Conservation (phyloP, 2,888 invertebrate genomes). For the Caenorhabditis afra region DNA sequence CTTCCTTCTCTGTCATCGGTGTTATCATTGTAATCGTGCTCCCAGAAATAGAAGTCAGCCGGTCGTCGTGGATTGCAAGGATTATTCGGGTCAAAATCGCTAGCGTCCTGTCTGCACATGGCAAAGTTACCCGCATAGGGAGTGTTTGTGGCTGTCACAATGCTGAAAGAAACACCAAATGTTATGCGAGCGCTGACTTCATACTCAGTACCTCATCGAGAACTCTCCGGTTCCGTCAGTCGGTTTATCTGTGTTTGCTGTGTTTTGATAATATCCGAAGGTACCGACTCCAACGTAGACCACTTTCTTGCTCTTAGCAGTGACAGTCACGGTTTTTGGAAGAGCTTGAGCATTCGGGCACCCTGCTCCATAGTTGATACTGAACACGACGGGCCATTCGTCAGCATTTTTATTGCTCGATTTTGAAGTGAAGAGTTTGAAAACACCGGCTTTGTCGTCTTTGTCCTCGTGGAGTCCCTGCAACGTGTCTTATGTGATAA, state of each 20-base stretch:
- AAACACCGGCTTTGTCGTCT: conserved; percentile 42
- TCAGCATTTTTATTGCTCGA: conserved; percentile 3
- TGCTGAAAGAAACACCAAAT: conserved; percentile 41
- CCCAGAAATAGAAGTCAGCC: conserved; percentile 76
- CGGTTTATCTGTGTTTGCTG: conserved; percentile 66
- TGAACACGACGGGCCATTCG: conserved; percentile 34
- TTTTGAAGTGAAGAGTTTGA: conserved; percentile 30
- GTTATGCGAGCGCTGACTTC: neutral
- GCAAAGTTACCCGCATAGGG: conserved; percentile 68
- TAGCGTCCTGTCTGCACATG: conserved; percentile 66
- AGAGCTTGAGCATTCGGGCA: conserved; percentile 28
- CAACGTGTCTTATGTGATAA: conserved; percentile 18
- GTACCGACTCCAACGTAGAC: conserved; percentile 57
- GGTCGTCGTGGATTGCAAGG: conserved; percentile 73
- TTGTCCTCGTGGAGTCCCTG: conserved; percentile 56
- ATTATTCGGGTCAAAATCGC: conserved; percentile 36
- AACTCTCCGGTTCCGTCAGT: conserved; percentile 75
- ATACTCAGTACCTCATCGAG: conserved; percentile 62
- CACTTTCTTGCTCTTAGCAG: conserved; percentile 50
- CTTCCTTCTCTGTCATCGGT: conserved; percentile 56
- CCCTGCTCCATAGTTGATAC: conserved; percentile 17
- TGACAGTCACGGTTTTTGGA: conserved; percentile 11
- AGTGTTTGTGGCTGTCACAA: conserved; percentile 56
- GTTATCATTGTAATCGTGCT: conserved; percentile 59
- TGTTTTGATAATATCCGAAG: conserved; percentile 56